These are phyloP conservation scores for Isaurus tuberculatus DNA, from an alignment of 92 coral and sea anemone species.

Conservation along the genomic window DNA sequence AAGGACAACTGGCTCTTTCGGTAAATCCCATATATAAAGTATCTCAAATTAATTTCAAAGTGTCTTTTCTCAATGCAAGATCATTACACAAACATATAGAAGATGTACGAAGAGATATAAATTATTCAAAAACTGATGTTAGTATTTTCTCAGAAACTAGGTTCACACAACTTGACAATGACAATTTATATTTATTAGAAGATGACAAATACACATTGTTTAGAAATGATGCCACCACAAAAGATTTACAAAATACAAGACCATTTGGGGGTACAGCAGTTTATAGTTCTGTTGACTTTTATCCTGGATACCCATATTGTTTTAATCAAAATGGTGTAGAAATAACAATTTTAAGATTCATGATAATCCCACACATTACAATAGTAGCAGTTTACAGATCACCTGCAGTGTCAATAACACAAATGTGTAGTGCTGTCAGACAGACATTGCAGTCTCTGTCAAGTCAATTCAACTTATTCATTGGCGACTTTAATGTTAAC, in stretches of 20 bases:
- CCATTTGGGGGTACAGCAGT: slow-evolving; percentile 8
- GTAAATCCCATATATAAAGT: neutral
- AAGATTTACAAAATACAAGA: slow-evolving; percentile 1
- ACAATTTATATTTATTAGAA: neutral
- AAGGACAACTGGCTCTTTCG: slow-evolving; percentile 1
- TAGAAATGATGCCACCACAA: neutral
- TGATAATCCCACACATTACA: neutral
- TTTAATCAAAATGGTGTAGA: slow-evolving; percentile 1
- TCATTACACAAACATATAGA: neutral
- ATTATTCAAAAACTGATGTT: neutral
- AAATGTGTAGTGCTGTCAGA: neutral
- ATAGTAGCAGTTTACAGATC: slow-evolving; percentile 6
- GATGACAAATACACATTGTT: slow-evolving; percentile 2
- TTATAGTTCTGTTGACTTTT: neutral
- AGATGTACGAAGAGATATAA: neutral
- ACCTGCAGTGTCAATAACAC: slow-evolving; percentile 4
- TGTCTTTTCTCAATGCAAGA: slow-evolving; percentile 13
- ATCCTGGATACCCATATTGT: slow-evolving; percentile 1
- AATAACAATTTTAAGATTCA: neutral
- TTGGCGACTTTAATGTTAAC: slow-evolving; percentile 35
- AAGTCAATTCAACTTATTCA: slow-evolving; percentile 24
- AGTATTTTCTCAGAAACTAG: slow-evolving; percentile 5
- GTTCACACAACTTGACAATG: slow-evolving; percentile 7
- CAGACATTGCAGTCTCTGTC: neutral
- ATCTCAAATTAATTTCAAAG: neutral